These are phyloP conservation scores for Spatula versicolor DNA, from an alignment of 2,797 vertebrate genomes.

Conservation along the genomic window DNA sequence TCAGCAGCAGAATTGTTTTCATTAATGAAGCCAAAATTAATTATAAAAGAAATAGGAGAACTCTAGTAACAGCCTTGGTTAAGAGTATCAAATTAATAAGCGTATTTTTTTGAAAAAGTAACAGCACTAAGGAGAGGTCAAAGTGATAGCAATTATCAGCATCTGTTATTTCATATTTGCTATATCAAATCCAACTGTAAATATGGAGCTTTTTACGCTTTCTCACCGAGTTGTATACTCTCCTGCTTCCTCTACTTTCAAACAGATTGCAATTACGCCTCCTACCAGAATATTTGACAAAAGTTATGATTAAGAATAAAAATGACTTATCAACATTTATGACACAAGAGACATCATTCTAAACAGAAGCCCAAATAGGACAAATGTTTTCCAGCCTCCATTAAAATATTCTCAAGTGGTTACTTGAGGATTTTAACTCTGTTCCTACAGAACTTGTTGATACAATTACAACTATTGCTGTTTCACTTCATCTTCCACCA, in stretches of 20 bases:
- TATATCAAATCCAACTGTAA: not conserved
- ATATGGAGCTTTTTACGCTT: not conserved
- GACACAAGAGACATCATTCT: not conserved
- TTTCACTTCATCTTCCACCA: not conserved
- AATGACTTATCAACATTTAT: not conserved
- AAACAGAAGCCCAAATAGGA: not conserved
- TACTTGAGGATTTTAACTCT: not conserved
- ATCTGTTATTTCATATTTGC: conserved; percentile 20
- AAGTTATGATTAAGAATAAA: not conserved
- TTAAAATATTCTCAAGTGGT: not conserved
- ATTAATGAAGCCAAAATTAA: conserved; percentile 36
- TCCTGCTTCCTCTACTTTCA: not conserved
- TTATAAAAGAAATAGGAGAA: conserved; percentile 30
- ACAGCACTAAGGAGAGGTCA: not conserved
- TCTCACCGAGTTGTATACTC: not conserved
- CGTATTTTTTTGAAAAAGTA: not conserved
- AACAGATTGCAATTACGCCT: not conserved
- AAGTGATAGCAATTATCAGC: conserved; percentile 10
- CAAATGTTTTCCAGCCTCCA: not conserved
- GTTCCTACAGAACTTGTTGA: not conserved
- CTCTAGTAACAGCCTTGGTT: not conserved
- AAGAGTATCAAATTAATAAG: conserved; percentile 36
- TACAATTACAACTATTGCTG: not conserved
- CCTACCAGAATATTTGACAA: not conserved
- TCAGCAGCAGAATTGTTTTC: conserved; percentile 5